phyloP scores from a whole-genome alignment of 2,113 vertebrate species.

The Gila orcuttii region DNA sequence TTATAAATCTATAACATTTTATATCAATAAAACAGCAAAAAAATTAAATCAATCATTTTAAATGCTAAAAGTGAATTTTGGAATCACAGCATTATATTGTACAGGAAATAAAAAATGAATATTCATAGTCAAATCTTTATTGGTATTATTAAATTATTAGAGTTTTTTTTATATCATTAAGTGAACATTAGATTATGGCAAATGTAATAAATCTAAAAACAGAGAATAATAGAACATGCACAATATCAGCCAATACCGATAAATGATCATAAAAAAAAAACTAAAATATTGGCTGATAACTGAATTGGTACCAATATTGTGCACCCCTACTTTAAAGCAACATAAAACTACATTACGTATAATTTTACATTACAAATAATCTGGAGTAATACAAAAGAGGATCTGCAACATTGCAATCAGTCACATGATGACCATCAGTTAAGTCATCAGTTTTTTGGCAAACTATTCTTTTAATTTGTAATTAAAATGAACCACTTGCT shows the following conservation, averaged over 20 bases:
- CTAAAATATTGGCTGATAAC: not conserved
- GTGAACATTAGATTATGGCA: not conserved
- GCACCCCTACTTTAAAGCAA: not conserved
- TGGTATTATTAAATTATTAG: not conserved
- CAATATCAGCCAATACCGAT: not conserved
- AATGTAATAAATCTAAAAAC: no score
- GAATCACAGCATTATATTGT: not conserved
- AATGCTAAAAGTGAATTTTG: not conserved
- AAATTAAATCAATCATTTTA: not conserved
- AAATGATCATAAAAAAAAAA: not conserved
- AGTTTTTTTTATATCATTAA: not conserved
- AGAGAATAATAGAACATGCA: not conserved
- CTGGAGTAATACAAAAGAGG: not conserved
- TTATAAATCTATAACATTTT: not conserved
- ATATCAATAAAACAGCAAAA: not conserved
- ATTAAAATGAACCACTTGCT: not conserved
- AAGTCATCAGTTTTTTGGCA: not conserved
- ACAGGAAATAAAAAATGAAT: not conserved
- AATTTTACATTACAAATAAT: not conserved
- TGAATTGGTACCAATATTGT: not conserved
- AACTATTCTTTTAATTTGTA: not conserved
- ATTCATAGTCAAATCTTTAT: not conserved
- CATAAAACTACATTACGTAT: not conserved
- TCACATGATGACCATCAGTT: not conserved
- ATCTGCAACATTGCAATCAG: not conserved